These are phyloP conservation scores for Decapterus maruadsi DNA, from an alignment of 2,797 vertebrate species.

Conservation along the genomic window DNA sequence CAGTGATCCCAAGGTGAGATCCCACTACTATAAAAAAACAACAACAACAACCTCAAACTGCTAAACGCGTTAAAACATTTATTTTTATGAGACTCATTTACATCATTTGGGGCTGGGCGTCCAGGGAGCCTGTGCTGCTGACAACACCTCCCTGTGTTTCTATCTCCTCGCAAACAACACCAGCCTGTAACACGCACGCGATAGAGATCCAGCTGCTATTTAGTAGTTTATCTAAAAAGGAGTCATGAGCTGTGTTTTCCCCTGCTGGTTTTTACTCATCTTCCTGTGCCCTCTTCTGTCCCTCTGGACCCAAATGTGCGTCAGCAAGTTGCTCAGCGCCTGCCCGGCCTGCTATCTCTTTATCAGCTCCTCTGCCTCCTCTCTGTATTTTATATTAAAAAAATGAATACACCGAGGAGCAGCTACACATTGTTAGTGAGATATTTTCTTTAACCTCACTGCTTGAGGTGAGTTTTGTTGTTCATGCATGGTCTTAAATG, in stretches of 20 bases:
- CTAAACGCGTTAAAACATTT: constrained; percentile 26
- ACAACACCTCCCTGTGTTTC: constrained; percentile 13
- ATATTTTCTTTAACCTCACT: constrained; percentile 15
- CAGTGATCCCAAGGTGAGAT: constrained; percentile 42
- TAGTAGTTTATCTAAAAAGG: constrained; percentile 47
- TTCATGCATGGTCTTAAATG: neutral
- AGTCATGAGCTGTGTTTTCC: constrained; percentile 50
- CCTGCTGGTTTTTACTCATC: constrained; percentile 53
- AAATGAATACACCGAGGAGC: constrained; percentile 15
- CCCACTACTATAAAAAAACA: constrained; percentile 25
- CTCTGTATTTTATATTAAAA: constrained; percentile 4
- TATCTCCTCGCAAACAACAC: constrained; percentile 32
- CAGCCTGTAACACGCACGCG: constrained; percentile 24
- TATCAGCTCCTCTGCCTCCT: constrained; percentile 25
- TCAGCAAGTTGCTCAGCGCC: constrained; percentile 73
- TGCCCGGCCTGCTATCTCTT: constrained; percentile 39
- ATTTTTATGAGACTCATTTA: neutral
- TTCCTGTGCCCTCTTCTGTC: constrained; percentile 62
- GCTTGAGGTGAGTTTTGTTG: neutral
- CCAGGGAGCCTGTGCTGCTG: constrained; percentile 1
- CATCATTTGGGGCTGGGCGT: constrained; percentile 9
- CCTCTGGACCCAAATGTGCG: constrained; percentile 63
- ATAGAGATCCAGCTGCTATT: constrained; percentile 38
- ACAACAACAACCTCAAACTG: neutral
- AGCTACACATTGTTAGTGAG: neutral